Base-by-base conservation (phyloP, 2,888 invertebrate genomes). In the Tenthredo notha region DNA sequence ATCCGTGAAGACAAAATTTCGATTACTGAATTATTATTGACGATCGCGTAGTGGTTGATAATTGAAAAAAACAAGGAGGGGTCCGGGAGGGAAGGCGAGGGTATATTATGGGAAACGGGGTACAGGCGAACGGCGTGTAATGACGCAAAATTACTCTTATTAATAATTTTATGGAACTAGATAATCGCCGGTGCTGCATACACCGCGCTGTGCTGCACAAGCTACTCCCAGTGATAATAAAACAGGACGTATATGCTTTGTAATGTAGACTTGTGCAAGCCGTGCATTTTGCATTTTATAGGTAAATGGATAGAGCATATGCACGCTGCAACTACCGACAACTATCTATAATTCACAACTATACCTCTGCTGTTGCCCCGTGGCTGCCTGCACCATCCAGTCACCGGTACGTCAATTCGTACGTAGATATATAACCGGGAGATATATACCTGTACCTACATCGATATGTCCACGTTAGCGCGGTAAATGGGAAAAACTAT, bases 111-210 rank as follows among this genome's bases (percentile, higher is more conserved):
- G 58, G 47, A 29, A 37, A 12, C 25, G n/a, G n/a, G 50, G 47
- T 15, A 21, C 43, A 21, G 21, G 84, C 37, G 50, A 29, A 70
- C 12, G 70, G 84, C 15, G 21, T 80, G 86, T 87, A 87, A 88
- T 87, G 85, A 85, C 84, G 85, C 84, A 75, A 88, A 90, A 88
- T 86, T 86, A 87, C 86, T 88, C 87, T 87, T 87, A 88, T 87
- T 89, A 88, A 88, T 89, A 86, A 86, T 88, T 90, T 88, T 88
- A 88, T 85, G 86, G 86, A 37, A 78, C 77, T 74, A 86, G 89
- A 88, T 89, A 87, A 89, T 89, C 87, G 61, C 58, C 84, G 37
- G 58, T 25, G 40, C n/a, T 54, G 15, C 47, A 9, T 21, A 58
- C 74, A 25, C 21, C 21, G 21, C 67, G 50, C 37, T 33, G 61